A percentile compares a stretch with the other conserved stretches of the same genome.
Conservation (phyloP, 2,888 invertebrate genomes). For the Sericinus montela region DNA sequence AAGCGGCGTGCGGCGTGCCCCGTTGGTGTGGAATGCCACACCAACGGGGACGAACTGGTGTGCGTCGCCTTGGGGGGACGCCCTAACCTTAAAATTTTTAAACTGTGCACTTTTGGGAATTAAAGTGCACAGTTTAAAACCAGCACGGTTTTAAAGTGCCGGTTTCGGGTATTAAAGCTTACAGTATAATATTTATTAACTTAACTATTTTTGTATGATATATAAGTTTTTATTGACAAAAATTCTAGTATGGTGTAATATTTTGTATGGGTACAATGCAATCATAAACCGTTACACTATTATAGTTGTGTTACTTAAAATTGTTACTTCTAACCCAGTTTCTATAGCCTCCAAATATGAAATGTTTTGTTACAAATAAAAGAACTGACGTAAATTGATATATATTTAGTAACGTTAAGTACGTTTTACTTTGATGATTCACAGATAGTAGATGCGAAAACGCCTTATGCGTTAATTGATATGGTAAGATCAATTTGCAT, state of each 20-base stretch:
- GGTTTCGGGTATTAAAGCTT: too few relatives aligned
- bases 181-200: too few relatives aligned
- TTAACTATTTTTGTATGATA: neutral
- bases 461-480: constrained; percentile 1
- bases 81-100: too few relatives aligned
- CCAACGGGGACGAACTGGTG: too few relatives aligned
- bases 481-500: constrained; percentile 14
- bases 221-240: constrained; percentile 1
- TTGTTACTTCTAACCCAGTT: constrained; percentile 16
- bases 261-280: constrained; percentile 16
- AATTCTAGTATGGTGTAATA: constrained; percentile 1
- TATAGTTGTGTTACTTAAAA: constrained; percentile 15
- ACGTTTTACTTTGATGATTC: constrained; percentile 5
- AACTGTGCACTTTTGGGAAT: too few relatives aligned
- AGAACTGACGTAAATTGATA: constrained; percentile 12
- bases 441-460: constrained; percentile 1
- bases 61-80: too few relatives aligned
- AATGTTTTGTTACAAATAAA: constrained; percentile 13
- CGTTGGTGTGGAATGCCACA: too few relatives aligned
- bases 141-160: too few relatives aligned
- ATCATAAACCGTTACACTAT: constrained; percentile 14
- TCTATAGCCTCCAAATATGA: constrained; percentile 18
- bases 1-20: too few relatives aligned
- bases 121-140: too few relatives aligned
- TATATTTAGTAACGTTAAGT: constrained; percentile 5